These are phyloP conservation scores for Corapipo altera DNA, from an alignment of 2,113 vertebrate genomes.

Conservation along the genomic window DNA sequence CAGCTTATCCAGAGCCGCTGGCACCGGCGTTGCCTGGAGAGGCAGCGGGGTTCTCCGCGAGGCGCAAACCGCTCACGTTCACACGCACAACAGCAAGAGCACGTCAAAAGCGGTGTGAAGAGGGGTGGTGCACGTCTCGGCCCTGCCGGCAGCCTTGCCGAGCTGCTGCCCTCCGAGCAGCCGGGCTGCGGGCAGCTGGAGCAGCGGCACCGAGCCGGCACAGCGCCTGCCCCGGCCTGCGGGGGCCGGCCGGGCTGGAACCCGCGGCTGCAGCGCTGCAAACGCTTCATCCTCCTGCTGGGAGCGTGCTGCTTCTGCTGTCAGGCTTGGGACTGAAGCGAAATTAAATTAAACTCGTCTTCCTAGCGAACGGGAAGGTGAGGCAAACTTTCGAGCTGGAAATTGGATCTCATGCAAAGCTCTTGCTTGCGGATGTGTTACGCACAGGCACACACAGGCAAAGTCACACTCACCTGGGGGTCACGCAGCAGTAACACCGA, in stretches of 20 bases:
- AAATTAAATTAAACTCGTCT: background rate
- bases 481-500: background rate
- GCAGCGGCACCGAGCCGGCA: no score
- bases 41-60: fast-evolving
- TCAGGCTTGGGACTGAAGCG: background rate
- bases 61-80: fast-evolving
- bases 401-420: background rate
- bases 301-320: background rate
- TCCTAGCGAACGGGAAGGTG: background rate
- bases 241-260: background rate
- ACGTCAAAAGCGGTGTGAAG: fast-evolving
- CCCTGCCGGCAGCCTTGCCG: background rate
- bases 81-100: fast-evolving
- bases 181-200: background rate
- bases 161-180: background rate
- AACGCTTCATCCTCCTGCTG: background rate
- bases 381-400: background rate
- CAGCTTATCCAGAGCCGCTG: background rate
- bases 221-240: background rate
- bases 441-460: background rate
- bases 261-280: background rate
- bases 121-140: background rate
- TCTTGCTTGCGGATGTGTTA: background rate
- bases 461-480: constrained; percentile 31
- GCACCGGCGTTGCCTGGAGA: background rate